Evolutionary conservation across 2,797 vertebrate species (phyloP).

Genomic region (Peromyscus eremicus): DNA sequence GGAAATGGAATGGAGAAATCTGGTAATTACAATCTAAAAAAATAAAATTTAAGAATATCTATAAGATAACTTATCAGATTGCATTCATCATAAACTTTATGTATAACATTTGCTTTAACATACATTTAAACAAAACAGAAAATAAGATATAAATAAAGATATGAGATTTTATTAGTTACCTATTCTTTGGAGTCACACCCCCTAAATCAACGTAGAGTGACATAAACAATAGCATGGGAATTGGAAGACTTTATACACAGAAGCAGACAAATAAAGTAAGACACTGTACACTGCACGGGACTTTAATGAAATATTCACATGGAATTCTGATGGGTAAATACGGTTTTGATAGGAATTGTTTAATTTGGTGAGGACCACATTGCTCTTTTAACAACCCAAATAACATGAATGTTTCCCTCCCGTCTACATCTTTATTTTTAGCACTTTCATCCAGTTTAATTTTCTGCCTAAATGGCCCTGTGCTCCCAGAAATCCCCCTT

Average conservation of each 20-base stretch:
- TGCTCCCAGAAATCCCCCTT: conserved; percentile 64
- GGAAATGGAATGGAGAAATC: background rate
- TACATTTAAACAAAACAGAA: background rate
- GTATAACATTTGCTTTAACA: background rate
- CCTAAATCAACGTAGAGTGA: background rate
- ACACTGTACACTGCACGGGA: background rate
- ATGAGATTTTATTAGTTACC: background rate
- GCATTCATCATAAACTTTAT: background rate
- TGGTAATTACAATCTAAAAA: background rate
- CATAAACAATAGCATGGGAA: background rate
- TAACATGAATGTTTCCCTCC: conserved; percentile 58
- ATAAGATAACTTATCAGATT: background rate
- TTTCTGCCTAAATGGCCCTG: conserved; percentile 77
- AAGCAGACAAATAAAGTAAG: background rate
- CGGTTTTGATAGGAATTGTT: conserved; percentile 69
- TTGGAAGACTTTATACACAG: background rate
- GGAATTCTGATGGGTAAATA: conserved; percentile 71
- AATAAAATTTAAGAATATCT: background rate
- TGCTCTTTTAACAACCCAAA: conserved; percentile 80
- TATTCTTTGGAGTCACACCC: background rate
- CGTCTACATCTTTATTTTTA: conserved; percentile 78
- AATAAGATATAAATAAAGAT: conserved; percentile 26
- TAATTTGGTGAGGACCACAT: conserved; percentile 74
- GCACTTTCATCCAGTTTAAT: conserved; percentile 76
- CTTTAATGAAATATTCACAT: conserved; percentile 22